phyloP scores from a whole-genome alignment of 2,797 vertebrate species.

The Chaetophractus vellerosus region DNA sequence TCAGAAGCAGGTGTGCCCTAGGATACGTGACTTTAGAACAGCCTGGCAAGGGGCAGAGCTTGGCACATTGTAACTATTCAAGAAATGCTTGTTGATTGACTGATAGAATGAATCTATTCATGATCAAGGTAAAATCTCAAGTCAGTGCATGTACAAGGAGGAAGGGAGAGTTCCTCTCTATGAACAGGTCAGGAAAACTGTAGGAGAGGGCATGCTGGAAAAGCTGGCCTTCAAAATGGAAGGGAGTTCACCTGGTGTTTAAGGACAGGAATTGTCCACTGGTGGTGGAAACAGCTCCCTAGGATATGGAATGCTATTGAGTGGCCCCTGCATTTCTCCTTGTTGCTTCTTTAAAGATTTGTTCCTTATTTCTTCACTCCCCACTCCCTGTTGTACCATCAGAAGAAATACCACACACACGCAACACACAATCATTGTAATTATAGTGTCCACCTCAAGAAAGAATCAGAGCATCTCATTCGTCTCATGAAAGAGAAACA shows the following conservation, averaged over 20 bases:
- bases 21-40: not conserved
- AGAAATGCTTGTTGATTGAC: constrained; percentile 28
- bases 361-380: not conserved
- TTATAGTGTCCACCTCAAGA: not conserved
- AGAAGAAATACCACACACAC: not conserved
- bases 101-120: not conserved
- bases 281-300: not conserved
- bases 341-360: not conserved
- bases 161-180: not conserved
- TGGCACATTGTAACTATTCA: not conserved
- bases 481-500: not conserved
- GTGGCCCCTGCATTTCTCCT: not conserved
- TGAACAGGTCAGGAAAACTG: not conserved
- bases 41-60: not conserved
- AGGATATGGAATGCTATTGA: not conserved
- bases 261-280: not conserved
- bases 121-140: constrained; percentile 19
- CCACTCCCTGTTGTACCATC: not conserved
- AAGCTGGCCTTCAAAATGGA: not conserved
- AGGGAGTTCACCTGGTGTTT: not conserved
- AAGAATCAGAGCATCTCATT: not conserved
- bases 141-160: not conserved
- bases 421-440: not conserved
- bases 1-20: not conserved
- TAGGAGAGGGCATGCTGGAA: not conserved